Percentiles rank a stretch among this genome's conserved stretches.
These are phyloP conservation scores for Glaucopsyche alexis DNA, from an alignment of 2,888 invertebrate genomes.

Conservation along the genomic window DNA sequence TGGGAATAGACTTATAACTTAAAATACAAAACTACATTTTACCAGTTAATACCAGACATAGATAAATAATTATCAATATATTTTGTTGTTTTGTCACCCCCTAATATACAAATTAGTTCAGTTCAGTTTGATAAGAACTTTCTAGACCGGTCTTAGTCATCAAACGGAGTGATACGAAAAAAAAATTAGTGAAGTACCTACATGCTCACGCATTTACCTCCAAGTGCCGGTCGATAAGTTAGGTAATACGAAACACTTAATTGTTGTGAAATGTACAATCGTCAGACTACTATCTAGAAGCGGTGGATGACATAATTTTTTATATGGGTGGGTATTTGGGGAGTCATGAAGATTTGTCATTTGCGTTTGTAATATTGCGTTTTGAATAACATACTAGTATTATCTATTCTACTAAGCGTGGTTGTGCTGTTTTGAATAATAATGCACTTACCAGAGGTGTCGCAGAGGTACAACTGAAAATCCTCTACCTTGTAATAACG, in stretches of 20 bases:
- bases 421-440: slow-evolving; percentile 47
- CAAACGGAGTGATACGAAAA: slow-evolving; percentile 5
- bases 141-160: background rate
- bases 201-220: slow-evolving; percentile 9
- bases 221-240: slow-evolving; percentile 26
- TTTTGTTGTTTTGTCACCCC: background rate
- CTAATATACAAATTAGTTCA: background rate
- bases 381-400: background rate
- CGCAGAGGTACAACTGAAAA: slow-evolving; percentile 38
- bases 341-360: background rate
- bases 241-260: slow-evolving; percentile 17
- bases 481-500: slow-evolving; percentile 30
- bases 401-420: slow-evolving; percentile 54
- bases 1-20: too few species aligned
- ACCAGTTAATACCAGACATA: background rate
- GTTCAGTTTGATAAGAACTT: background rate
- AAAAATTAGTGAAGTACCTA: background rate
- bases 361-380: background rate
- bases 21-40: too few species aligned
- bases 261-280: background rate
- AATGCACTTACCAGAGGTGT: slow-evolving; percentile 44
- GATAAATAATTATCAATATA: background rate
- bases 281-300: background rate
- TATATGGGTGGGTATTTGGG: background rate
- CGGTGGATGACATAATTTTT: background rate